These are phyloP conservation scores for Drymonia ruficornis DNA, from an alignment of 2,888 invertebrate genomes.

Conservation along the genomic window DNA sequence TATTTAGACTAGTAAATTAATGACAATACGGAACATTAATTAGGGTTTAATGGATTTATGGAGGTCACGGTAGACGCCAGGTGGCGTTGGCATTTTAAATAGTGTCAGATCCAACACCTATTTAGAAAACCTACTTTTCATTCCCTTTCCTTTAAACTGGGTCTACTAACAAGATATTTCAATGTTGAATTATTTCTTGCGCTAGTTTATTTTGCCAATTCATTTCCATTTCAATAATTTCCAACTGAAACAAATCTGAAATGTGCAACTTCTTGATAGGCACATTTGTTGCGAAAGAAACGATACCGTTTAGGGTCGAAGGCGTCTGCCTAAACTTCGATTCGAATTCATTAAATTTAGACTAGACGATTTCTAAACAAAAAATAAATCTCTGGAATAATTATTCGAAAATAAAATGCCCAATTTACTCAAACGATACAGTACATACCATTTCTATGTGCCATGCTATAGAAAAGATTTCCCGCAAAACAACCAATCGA, in stretches of 20 bases:
- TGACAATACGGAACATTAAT: not conserved
- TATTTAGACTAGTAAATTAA: not conserved
- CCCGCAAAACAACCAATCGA: constrained; percentile 20
- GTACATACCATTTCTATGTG: not conserved
- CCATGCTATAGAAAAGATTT: not conserved
- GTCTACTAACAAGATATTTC: not conserved
- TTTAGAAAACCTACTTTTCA: not conserved
- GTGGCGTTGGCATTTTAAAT: constrained; percentile 1
- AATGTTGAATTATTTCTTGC: not conserved
- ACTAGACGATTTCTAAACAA: not conserved
- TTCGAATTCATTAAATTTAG: not conserved
- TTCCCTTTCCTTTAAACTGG: not conserved
- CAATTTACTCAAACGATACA: too few relatives aligned
- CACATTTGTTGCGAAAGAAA: not conserved
- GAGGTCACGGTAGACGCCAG: not conserved
- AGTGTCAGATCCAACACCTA: not conserved
- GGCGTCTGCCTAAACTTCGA: not conserved
- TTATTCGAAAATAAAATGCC: not conserved
- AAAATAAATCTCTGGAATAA: not conserved
- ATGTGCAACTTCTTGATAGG: not conserved
- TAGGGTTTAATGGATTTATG: constrained; percentile 4
- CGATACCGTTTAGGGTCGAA: not conserved
- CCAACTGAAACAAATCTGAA: not conserved
- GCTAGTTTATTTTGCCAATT: not conserved
- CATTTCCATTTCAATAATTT: not conserved